A percentile compares a stretch with the other conserved stretches of the same genome.
Evolutionary conservation across 2,888 invertebrate species (phyloP).

Genomic region (Sinotaia quadrata): DNA sequence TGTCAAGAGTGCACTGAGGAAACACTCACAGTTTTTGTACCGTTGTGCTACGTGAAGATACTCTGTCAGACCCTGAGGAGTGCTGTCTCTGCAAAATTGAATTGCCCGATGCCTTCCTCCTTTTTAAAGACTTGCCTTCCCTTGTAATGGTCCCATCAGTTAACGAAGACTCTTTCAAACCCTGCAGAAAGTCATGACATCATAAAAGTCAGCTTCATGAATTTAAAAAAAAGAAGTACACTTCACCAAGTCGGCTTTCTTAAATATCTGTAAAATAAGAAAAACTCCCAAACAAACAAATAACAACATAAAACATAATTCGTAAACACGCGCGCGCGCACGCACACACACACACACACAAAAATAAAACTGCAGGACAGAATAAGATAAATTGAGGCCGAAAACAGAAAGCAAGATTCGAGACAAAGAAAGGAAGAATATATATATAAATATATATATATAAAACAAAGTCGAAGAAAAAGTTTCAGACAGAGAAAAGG

Average conservation of each 20-base stretch:
- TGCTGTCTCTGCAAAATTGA: conserved; percentile 32
- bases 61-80: conserved; percentile 39
- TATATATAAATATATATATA: not conserved
- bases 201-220: conserved; percentile 10
- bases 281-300: not conserved
- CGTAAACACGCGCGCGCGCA: not conserved
- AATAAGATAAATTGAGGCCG: not conserved
- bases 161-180: conserved; percentile 24
- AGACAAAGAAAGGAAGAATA: conserved; percentile 3
- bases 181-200: not conserved
- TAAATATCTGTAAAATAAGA: not conserved
- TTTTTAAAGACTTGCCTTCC: conserved; percentile 24
- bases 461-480: not conserved
- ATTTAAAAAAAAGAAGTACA: not conserved
- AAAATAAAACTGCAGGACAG: not conserved
- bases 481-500: not conserved
- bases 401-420: not conserved
- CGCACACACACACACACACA: conserved; percentile 14
- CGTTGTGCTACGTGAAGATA: conserved; percentile 22
- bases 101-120: conserved; percentile 25
- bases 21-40: conserved; percentile 43
- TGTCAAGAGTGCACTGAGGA: not conserved
- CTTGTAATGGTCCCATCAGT: not conserved
- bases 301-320: not conserved
- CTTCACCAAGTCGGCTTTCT: too few species aligned